phyloP scores from a whole-genome alignment of 2,113 vertebrate species.

The Macroglossus sobrinus region DNA sequence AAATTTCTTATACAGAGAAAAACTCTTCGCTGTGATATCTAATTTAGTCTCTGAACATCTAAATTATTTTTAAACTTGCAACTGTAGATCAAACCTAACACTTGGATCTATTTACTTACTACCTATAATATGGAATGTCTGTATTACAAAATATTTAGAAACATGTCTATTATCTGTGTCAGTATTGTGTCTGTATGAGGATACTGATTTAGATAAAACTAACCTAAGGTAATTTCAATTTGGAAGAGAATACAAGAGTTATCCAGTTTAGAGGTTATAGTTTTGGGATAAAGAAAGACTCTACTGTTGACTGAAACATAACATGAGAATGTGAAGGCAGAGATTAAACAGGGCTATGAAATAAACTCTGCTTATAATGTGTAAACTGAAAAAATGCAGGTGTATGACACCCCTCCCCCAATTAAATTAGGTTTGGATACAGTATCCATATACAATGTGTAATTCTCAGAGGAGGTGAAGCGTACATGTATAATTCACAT shows the following conservation, averaged over 20 bases:
- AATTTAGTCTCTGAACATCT: neutral
- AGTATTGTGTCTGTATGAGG: neutral
- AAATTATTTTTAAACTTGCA: neutral
- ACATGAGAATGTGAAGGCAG: constrained; percentile 11
- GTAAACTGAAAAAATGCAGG: constrained; percentile 47
- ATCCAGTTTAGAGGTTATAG: neutral
- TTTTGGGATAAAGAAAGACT: neutral
- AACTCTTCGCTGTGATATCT: neutral
- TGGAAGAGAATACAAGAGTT: neutral
- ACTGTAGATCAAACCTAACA: neutral
- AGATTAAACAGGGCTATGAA: neutral
- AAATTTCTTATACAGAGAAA: neutral
- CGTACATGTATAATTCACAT: neutral
- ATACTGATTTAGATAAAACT: neutral
- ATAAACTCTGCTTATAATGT: neutral
- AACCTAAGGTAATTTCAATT: neutral
- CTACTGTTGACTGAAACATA: constrained; percentile 4
- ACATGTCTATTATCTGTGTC: neutral
- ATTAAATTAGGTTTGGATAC: neutral
- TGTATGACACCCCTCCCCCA: neutral
- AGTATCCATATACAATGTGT: neutral
- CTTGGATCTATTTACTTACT: neutral
- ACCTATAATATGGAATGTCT: neutral
- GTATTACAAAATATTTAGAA: neutral
- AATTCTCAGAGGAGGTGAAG: neutral